Evolutionary conservation across 2,888 invertebrate species (phyloP).

Genomic region (Trissoscelio sp.): DNA sequence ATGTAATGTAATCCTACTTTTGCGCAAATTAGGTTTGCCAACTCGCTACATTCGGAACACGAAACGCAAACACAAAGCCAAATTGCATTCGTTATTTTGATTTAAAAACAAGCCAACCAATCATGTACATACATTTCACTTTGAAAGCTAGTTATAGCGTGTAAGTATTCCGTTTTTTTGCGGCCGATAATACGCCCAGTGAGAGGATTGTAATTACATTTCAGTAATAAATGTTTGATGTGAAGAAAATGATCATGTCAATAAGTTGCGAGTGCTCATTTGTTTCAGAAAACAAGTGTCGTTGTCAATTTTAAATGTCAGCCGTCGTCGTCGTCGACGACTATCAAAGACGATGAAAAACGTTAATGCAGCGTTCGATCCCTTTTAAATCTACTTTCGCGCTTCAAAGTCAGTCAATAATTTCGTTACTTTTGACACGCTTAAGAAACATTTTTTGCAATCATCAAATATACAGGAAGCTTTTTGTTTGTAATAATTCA

Average conservation of each 20-base stretch:
- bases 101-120: slow-evolving; percentile 26
- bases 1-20: slow-evolving; percentile 41
- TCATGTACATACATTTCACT: background rate
- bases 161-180: no score
- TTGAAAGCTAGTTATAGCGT: no score
- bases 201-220: slow-evolving; percentile 8
- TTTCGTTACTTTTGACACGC: slow-evolving; percentile 8
- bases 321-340: background rate
- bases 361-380: slow-evolving; percentile 24
- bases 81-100: slow-evolving; percentile 31
- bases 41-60: slow-evolving; percentile 24
- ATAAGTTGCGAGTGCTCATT: slow-evolving; percentile 9
- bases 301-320: slow-evolving; percentile 15
- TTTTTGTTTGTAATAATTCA: no score
- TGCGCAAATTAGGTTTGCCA: slow-evolving; percentile 34
- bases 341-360: slow-evolving; percentile 24
- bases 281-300: slow-evolving; percentile 14
- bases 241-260: background rate
- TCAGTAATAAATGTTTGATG: background rate
- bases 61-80: slow-evolving; percentile 24
- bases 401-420: slow-evolving; percentile 20
- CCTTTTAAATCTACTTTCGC: slow-evolving; percentile 4
- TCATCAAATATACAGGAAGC: background rate
- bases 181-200: no score
- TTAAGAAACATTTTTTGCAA: slow-evolving; percentile 1